Evolutionary conservation across 2,888 invertebrate species (phyloP), one percentile per base, ranked within the genome.

Genomic region (Agrotis ipsilon): DNA sequence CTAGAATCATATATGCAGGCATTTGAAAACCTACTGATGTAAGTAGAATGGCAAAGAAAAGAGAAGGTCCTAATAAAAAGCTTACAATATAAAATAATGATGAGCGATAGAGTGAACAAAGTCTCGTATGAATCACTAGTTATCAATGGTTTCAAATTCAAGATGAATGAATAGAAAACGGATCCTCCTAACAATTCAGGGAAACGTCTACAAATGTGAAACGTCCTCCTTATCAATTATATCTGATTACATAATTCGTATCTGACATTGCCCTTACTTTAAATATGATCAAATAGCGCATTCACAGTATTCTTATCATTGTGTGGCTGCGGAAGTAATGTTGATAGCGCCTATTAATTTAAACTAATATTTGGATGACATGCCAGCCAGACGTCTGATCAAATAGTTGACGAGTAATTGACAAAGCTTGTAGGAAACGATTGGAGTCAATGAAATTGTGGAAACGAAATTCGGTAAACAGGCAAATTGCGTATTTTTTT

Each of bases 251-350:
- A 90, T 88, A 78, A 87, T 86, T 86, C 86, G 79, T 94, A 95
- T 95, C 95, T 95, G 94, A 87, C 95, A 93, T 93, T 95, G 94
- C 93, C 94, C 95, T 93, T 91, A 89, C 81, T 86, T 86, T 81
- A 76, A 86, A 86, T 83, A 83, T 86, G 84, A 88, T 88, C 84
- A 85, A 76, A 79, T 72, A 80, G 81, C 81, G 80, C 77, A 85
- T 89, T 89, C 87, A 88, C 86, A 88, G 87, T 84, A 85, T 78
- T 87, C 87, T 93, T 94, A 94, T 94, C 93, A 83, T 84, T 87
- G 82, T 85, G 74, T 81, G 83, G 86, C 86, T 88, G 86, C 94
- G 94, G 94, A 94, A 92, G 89, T 90, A 88, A 83, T 79, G 85
- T 72, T 67, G 84, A 84, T 85, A 85, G 77, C 77, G 60, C 65